Conservation (phyloP, 2,797 vertebrate genomes). For the Iguana delicatissima region DNA sequence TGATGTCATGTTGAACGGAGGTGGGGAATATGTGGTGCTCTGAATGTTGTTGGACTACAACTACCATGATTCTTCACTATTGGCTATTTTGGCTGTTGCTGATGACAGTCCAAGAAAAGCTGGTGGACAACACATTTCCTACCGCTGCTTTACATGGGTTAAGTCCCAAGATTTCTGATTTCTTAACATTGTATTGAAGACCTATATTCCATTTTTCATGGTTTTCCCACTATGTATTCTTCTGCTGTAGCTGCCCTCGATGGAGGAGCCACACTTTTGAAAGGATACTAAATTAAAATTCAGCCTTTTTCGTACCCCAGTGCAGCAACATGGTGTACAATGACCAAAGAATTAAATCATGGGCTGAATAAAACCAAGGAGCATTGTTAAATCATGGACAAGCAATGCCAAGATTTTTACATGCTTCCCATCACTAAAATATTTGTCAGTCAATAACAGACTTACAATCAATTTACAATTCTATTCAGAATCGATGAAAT, state of each 20-base stretch:
- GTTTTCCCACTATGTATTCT: neutral
- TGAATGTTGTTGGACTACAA: neutral
- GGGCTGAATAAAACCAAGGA: neutral
- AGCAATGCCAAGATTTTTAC: neutral
- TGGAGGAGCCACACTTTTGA: neutral
- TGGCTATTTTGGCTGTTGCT: neutral
- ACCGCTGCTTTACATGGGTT: neutral
- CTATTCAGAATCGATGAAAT: neutral
- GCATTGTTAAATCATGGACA: neutral
- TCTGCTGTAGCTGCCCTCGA: neutral
- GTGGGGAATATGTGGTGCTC: neutral
- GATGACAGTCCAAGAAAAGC: neutral
- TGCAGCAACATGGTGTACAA: neutral
- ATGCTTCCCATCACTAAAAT: neutral
- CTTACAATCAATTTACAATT: neutral
- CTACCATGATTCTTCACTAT: neutral
- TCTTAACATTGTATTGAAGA: neutral
- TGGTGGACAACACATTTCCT: neutral
- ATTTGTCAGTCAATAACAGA: neutral
- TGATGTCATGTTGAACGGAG: neutral
- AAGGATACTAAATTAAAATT: constrained; percentile 6
- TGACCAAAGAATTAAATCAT: neutral
- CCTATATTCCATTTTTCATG: neutral
- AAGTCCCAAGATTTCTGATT: neutral
- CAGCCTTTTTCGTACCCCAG: neutral